Evolutionary conservation across 2,797 vertebrate genomes (phyloP).

Genomic region (Cirrhinus molitorella): DNA sequence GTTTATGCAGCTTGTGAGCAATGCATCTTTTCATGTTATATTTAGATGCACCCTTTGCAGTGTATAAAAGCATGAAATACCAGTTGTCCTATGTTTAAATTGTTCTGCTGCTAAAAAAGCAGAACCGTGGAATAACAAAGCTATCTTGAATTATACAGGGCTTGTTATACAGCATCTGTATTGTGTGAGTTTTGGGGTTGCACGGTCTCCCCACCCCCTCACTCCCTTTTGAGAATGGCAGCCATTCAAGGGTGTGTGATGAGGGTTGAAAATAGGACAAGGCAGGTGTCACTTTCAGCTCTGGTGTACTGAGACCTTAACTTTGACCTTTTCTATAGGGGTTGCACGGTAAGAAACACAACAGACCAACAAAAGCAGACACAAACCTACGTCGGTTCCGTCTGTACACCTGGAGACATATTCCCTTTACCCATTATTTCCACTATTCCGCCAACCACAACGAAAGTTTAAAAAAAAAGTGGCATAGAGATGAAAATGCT

Average conservation of each 20-base stretch:
- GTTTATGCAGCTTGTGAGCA: not conserved
- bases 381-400: not conserved
- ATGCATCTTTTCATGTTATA: not conserved
- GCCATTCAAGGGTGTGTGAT: conserved; percentile 66
- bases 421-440: not conserved
- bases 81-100: not conserved
- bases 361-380: conserved; percentile 21
- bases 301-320: conserved; percentile 67
- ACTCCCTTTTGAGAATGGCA: conserved; percentile 68
- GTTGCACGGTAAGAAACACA: conserved; percentile 49
- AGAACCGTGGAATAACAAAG: not conserved
- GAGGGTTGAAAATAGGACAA: conserved; percentile 81
- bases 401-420: not conserved
- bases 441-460: conserved; percentile 8
- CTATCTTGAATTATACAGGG: not conserved
- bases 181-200: conserved; percentile 20
- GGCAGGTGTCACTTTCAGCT: conserved; percentile 80
- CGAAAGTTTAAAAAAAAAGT: not conserved
- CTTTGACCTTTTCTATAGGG: conserved; percentile 78
- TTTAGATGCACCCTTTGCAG: not conserved
- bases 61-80: not conserved
- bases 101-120: not conserved
- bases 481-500: no score
- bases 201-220: conserved; percentile 17
- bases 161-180: not conserved